Conservation (phyloP, 2,113 vertebrate species). For the Capreolus pygargus region DNA sequence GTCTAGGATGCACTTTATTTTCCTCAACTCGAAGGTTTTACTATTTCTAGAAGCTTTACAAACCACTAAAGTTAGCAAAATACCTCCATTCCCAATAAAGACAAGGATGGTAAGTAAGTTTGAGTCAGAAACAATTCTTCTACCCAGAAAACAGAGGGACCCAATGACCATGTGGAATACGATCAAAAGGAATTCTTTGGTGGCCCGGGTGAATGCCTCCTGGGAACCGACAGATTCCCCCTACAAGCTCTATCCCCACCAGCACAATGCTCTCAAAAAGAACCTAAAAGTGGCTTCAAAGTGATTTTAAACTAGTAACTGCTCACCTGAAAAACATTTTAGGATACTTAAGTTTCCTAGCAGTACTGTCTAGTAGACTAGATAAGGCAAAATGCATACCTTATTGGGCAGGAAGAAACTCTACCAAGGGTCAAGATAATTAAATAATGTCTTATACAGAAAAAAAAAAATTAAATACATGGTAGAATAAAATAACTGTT, state of each 20-base stretch:
- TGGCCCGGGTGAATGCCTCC: neutral
- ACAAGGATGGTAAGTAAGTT: neutral
- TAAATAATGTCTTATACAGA: constrained; percentile 16
- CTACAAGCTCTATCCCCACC: neutral
- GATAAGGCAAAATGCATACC: neutral
- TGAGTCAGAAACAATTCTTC: neutral
- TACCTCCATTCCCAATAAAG: constrained; percentile 35
- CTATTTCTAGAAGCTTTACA: constrained; percentile 36
- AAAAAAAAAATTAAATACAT: neutral
- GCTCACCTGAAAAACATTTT: constrained; percentile 28
- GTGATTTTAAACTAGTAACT: neutral
- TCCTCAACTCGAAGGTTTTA: constrained; percentile 46
- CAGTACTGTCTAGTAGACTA: neutral
- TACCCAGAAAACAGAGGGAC: neutral
- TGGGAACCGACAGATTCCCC: neutral
- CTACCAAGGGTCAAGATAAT: neutral
- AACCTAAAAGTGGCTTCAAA: neutral
- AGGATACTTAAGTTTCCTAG: constrained; percentile 14
- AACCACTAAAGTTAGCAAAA: constrained; percentile 52
- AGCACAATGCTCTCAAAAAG: neutral
- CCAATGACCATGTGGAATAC: neutral
- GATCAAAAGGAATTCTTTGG: neutral
- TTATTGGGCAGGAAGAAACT: neutral
- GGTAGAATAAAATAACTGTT: constrained; percentile 5
- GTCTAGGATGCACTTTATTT: constrained; percentile 44